Evolutionary conservation across 2,113 vertebrate genomes (phyloP).

Genomic region (Aegithalos caudatus): DNA sequence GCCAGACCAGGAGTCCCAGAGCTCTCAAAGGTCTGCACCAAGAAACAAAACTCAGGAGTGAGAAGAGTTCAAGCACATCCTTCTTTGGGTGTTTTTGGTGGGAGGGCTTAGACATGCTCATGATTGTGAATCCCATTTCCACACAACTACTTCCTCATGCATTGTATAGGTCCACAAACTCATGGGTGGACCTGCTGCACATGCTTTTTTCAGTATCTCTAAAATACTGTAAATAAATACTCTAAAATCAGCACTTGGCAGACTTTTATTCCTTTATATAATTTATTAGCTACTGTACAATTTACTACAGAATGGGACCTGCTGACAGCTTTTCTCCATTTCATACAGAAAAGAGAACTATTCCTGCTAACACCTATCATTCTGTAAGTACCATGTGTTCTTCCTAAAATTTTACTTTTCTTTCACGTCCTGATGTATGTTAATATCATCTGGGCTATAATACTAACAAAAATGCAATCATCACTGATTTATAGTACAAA

Average conservation of each 20-base stretch:
- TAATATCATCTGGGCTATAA: neutral
- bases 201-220: neutral
- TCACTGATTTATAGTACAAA: neutral
- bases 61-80: neutral
- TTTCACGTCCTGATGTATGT: neutral
- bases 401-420: neutral
- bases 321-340: constrained; percentile 1
- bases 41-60: neutral
- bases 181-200: neutral
- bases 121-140: neutral
- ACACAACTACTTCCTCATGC: neutral
- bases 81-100: neutral
- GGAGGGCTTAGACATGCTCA: neutral
- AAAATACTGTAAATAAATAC: neutral
- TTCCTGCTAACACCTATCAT: neutral
- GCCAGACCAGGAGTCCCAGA: neutral
- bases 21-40: neutral
- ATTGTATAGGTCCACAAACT: neutral
- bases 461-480: neutral
- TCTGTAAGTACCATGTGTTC: constrained; percentile 53
- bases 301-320: neutral
- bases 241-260: neutral
- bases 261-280: neutral
- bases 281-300: neutral
- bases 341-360: constrained; percentile 28